phyloP scores from a whole-genome alignment of 2,113 vertebrate species.

The Archilochus colubris region DNA sequence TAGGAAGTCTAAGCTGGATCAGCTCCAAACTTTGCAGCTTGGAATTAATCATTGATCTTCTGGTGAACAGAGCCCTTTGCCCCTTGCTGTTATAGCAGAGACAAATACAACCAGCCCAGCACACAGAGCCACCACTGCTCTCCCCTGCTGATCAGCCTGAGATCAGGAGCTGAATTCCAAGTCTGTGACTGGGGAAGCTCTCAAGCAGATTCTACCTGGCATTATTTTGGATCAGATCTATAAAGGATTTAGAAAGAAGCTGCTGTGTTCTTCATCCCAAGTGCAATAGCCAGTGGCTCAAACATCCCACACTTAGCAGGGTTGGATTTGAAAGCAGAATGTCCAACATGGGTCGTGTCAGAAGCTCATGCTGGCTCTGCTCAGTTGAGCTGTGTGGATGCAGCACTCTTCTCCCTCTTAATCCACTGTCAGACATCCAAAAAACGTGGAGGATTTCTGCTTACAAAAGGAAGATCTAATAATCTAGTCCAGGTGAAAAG shows the following conservation, averaged over 20 bases:
- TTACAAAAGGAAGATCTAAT: background rate
- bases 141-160: background rate
- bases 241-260: background rate
- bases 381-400: background rate
- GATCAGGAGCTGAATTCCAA: background rate
- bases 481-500: background rate
- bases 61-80: background rate
- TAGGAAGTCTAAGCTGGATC: constrained; percentile 28
- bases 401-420: background rate
- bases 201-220: background rate
- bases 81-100: background rate
- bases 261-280: background rate
- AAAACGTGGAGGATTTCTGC: rapidly evolving
- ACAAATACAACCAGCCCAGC: background rate
- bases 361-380: rapidly evolving
- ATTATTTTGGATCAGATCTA: background rate
- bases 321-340: background rate
- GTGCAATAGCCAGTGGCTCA: background rate
- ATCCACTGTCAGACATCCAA: background rate
- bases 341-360: background rate
- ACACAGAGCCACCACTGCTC: background rate
- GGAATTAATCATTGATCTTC: constrained; percentile 32
- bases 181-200: background rate
- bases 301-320: background rate
- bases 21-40: background rate